A percentile compares a stretch with the other conserved stretches of the same genome.
Evolutionary conservation across 2,888 invertebrate species (phyloP).

Genomic region (Leucophora obtusa): DNA sequence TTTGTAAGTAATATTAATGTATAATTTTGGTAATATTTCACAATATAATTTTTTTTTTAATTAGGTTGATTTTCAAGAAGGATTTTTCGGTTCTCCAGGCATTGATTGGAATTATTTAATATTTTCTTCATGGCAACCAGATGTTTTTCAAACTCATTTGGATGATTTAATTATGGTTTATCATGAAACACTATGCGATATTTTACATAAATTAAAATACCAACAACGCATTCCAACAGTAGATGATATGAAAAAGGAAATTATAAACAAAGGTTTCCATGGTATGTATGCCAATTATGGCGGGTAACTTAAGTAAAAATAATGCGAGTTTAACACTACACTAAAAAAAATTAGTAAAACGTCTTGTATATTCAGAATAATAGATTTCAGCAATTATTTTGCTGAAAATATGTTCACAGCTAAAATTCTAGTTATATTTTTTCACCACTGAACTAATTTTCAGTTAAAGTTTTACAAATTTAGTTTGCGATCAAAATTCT

Average conservation of each 20-base stretch:
- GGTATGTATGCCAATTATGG: too few species aligned
- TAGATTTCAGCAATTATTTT: too few species aligned
- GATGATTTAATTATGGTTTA: conserved; percentile 68
- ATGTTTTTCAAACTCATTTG: conserved; percentile 67
- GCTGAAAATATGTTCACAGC: too few species aligned
- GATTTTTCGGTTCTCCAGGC: conserved; percentile 73
- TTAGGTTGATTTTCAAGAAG: conserved; percentile 74
- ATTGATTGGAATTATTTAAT: conserved; percentile 73
- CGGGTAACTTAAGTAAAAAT: too few species aligned
- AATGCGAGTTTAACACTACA: too few species aligned
- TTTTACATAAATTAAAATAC: conserved; percentile 68
- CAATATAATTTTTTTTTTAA: conserved; percentile 3
- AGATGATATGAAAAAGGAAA: conserved; percentile 68
- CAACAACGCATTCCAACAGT: conserved; percentile 69
- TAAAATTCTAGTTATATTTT: too few species aligned
- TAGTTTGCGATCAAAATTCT: too few species aligned
- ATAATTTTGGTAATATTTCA: too few species aligned
- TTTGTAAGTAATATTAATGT: conserved; percentile 68
- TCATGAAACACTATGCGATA: conserved; percentile 65
- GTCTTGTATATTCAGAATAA: too few species aligned
- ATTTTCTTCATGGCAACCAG: conserved; percentile 70
- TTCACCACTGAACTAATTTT: too few species aligned
- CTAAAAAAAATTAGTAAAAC: too few species aligned
- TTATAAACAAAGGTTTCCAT: conserved; percentile 69
- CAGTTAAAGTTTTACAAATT: too few species aligned